Evolutionary conservation across 2,113 vertebrate species (phyloP), one percentile per base, ranked within the genome.

Genomic region (Motacilla tschutschensis): DNA sequence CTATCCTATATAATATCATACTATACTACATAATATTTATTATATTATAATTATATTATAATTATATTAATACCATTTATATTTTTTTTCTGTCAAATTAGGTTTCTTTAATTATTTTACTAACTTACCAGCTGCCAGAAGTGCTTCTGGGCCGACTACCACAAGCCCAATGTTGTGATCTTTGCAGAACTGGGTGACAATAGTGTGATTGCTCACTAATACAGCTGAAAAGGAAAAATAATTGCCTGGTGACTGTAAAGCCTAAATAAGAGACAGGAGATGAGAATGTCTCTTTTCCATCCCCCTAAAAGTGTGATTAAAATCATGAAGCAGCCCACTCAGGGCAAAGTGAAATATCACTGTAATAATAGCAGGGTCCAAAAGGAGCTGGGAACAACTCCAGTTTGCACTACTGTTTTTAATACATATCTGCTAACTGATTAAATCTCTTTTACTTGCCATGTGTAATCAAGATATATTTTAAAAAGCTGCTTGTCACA

Each of bases 131-230:
- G 97, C 96, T 65, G 97, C 97, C 58, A 99, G 81, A 3, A 97
- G 98, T 48, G 96, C 96, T 94, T 98, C 98, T 21, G 98, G 97
- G 25, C 98, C 98, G 3, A 98, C 98, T 72, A 98, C 94, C 10
- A 98, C 98, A 66, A 98, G 96, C 12, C 96, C 97, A 38, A 98
- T 97, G 14, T 98, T 98, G 83, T 98, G 98, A 60, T 98, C 98
- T 92, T 98, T 98, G 72, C 98, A 98, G 95, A 98, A 98, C 93
- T 98, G 97, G 66, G 95, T 97, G 78, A 98, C 86, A 83, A 98
- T 98, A 41, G 96, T 41, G 87, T 98, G 97, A 85, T 98, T 98
- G 81, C 97, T 98, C 69, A 97, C 95, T 24, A 97, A 97, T 12
- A 98, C 98, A 96, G 96, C 98, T 98, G 94, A 69, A 91, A 67